Conservation (phyloP, 2,888 invertebrate species). For the Apamea crenata region DNA sequence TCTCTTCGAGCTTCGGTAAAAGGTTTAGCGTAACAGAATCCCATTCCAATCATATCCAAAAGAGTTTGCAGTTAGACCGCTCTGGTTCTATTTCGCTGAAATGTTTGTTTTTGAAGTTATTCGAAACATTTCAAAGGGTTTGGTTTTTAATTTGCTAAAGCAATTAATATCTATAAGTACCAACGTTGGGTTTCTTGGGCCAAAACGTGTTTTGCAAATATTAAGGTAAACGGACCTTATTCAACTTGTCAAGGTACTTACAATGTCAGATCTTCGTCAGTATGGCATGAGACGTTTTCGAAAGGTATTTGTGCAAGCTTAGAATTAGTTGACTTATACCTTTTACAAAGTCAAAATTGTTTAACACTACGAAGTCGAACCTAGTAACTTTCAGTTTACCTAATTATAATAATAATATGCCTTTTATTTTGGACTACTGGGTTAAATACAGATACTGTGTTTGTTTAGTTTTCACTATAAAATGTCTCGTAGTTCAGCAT, state of each 20-base stretch:
- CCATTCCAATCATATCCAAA: conserved; percentile 1
- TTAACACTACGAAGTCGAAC: background rate
- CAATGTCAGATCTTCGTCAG: conserved; percentile 37
- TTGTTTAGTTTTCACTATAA: background rate
- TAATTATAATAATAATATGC: background rate
- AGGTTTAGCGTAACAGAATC: conserved; percentile 13
- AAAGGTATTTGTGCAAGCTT: conserved; percentile 16
- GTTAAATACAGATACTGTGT: background rate
- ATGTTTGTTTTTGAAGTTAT: background rate
- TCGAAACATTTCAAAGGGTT: background rate
- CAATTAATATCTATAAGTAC: background rate
- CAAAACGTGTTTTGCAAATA: background rate
- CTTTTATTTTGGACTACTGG: background rate
- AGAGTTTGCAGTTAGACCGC: background rate
- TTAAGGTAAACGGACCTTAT: conserved; percentile 18
- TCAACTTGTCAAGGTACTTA: conserved; percentile 35
- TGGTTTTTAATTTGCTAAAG: background rate
- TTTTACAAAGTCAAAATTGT: background rate
- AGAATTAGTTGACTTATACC: background rate
- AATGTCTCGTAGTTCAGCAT: background rate
- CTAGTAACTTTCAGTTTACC: background rate
- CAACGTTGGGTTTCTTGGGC: background rate
- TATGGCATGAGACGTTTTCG: background rate
- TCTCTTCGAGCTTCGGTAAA: conserved; percentile 12
- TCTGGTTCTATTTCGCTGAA: conserved; percentile 2